Percentiles rank a stretch among this genome's conserved stretches.
Conservation (phyloP, 1,140 invertebrate species). For the Venustaconcha ellipsiformis region DNA sequence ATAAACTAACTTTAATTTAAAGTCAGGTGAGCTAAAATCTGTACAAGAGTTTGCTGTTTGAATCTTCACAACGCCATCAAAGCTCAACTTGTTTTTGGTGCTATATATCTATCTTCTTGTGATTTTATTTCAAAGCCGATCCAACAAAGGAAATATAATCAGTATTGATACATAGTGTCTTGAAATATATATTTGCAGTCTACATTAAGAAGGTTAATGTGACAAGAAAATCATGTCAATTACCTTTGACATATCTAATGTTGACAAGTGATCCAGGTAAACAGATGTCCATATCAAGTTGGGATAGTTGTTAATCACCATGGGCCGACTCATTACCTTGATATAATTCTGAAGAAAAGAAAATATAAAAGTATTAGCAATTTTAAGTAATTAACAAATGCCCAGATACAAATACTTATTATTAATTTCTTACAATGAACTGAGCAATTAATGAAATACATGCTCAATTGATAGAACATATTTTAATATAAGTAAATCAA, state of each 20-base stretch:
- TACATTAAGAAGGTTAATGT: too few species aligned
- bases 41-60: too few species aligned
- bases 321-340: constrained; percentile 63
- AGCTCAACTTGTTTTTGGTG: too few species aligned
- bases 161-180: too few species aligned
- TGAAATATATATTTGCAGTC: too few species aligned
- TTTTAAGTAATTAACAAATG: neutral
- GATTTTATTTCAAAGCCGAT: too few species aligned
- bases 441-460: constrained; percentile 1
- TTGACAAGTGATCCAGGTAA: constrained; percentile 42
- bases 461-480: neutral
- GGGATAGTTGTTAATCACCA: constrained; percentile 48
- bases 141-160: too few species aligned
- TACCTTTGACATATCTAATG: constrained; percentile 7
- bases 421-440: neutral
- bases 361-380: neutral
- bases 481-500: too few species aligned
- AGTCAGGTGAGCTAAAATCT: too few species aligned
- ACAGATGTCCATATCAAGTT: constrained; percentile 63
- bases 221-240: neutral
- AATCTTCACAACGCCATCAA: too few species aligned
- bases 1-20: too few species aligned
- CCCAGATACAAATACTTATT: neutral
- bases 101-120: too few species aligned
- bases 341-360: constrained; percentile 61